Conservation (phyloP, 2,888 invertebrate species). For the Suillia variegata region DNA sequence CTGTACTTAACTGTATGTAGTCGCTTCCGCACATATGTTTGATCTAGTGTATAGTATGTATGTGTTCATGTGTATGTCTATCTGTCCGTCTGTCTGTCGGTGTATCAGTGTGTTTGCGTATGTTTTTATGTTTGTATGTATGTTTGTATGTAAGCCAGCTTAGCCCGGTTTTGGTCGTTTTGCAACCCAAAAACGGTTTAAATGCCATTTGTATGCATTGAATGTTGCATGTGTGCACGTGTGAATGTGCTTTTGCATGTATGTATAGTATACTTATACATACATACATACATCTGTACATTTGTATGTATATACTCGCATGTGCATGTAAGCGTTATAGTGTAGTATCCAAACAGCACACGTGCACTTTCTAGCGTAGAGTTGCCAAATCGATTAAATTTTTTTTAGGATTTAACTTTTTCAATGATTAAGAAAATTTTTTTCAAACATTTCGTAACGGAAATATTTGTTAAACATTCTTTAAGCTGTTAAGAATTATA, state of each 20-base stretch:
- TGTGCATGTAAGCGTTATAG: not conserved
- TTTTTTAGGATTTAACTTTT: no score
- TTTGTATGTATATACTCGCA: not conserved
- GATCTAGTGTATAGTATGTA: no score
- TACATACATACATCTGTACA: no score
- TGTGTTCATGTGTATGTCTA: not conserved
- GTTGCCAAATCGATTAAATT: no score
- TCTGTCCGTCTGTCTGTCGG: slow-evolving; percentile 20
- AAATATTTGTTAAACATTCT: no score
- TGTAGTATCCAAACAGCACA: slow-evolving; percentile 2
- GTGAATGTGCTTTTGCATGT: not conserved
- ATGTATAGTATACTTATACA: no score
- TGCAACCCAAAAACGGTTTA: slow-evolving; percentile 46
- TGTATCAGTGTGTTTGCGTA: slow-evolving; percentile 19
- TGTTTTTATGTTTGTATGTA: not conserved
- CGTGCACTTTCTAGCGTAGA: slow-evolving; percentile 7
- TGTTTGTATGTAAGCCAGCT: slow-evolving; percentile 30
- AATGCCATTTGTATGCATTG: slow-evolving; percentile 57
- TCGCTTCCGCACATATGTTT: no score
- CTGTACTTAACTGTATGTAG: no score
- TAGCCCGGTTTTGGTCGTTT: slow-evolving; percentile 40
- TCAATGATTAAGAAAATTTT: no score
- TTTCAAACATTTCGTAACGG: no score
- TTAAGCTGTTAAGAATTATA: no score
- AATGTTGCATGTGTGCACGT: slow-evolving; percentile 42